Evolutionary conservation across 2,113 vertebrate genomes (phyloP).

Genomic region (Dasyurus viverrinus): DNA sequence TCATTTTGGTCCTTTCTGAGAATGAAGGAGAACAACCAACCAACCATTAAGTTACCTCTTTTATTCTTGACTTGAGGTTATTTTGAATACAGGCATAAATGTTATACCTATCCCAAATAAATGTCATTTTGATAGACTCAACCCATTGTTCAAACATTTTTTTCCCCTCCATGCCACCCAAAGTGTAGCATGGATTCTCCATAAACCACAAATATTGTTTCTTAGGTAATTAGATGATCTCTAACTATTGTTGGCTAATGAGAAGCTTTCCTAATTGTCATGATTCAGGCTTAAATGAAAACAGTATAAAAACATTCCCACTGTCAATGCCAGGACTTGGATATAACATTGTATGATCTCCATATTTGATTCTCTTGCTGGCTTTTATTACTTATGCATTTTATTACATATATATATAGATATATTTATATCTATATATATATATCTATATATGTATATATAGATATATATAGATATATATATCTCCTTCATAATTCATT

Average conservation of each 20-base stretch:
- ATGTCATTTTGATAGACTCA: not conserved
- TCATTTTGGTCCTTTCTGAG: no score
- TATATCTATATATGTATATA: no score
- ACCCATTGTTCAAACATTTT: slow-evolving; percentile 12
- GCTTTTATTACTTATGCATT: slow-evolving; percentile 34
- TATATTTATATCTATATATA: no score
- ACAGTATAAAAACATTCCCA: slow-evolving; percentile 2
- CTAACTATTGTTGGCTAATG: slow-evolving; percentile 23
- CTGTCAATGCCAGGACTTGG: not conserved
- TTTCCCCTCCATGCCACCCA: slow-evolving; percentile 19
- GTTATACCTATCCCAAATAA: not conserved
- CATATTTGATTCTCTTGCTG: slow-evolving; percentile 5
- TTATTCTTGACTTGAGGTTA: not conserved
- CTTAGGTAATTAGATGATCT: slow-evolving; percentile 50
- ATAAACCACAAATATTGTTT: slow-evolving; percentile 55
- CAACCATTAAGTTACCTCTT: not conserved
- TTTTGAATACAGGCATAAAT: not conserved
- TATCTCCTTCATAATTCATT: not conserved
- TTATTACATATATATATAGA: not conserved
- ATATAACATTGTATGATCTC: not conserved
- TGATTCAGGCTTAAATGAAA: slow-evolving; percentile 22
- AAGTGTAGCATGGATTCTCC: slow-evolving; percentile 38
- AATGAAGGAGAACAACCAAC: no score
- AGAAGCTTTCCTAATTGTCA: slow-evolving; percentile 9
- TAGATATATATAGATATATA: no score